phyloP scores from a whole-genome alignment of 2,113 vertebrate species.

The Himantopus leucocephalus region DNA sequence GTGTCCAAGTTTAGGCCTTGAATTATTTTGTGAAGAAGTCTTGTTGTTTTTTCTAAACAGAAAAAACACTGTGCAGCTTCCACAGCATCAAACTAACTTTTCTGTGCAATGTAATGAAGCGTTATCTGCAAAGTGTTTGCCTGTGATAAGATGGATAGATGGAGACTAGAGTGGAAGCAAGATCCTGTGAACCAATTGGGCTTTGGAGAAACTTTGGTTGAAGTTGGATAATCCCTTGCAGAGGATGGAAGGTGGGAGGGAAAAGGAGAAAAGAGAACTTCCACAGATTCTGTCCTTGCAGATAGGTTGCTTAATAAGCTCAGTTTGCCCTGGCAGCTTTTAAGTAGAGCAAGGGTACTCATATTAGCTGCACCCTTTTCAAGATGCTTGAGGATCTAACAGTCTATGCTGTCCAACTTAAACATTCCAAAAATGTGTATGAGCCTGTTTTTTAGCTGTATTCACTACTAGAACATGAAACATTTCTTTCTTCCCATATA shows the following conservation, averaged over 20 bases:
- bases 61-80: neutral
- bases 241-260: neutral
- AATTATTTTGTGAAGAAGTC: neutral
- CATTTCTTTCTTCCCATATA: neutral
- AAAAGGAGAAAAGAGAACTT: neutral
- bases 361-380: neutral
- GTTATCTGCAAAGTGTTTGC: neutral
- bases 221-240: neutral
- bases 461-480: neutral
- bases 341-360: neutral
- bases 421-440: neutral
- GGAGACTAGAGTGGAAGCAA: neutral
- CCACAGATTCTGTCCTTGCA: neutral
- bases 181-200: neutral
- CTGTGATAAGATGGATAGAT: neutral
- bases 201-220: neutral
- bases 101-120: neutral
- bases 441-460: neutral
- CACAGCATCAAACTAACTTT: neutral
- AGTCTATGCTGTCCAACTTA: neutral
- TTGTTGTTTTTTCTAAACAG: neutral
- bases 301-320: neutral
- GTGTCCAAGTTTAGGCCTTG: neutral
- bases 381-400: neutral
- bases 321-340: neutral